phyloP scores from a whole-genome alignment of 2,797 vertebrate genomes.

The Rhinatrema bivittatum region DNA sequence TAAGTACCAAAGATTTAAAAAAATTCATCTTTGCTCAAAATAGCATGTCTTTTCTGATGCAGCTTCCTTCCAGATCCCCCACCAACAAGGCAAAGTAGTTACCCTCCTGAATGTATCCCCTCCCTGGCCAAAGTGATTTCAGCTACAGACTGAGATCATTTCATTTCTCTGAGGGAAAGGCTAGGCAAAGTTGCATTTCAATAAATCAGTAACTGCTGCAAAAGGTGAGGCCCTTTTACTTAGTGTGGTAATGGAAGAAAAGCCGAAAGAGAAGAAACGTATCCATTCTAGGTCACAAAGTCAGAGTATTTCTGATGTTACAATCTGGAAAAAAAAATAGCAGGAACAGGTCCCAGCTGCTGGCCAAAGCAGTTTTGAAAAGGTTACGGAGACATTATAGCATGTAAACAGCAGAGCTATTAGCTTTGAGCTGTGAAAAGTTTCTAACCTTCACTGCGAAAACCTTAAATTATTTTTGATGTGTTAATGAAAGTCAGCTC shows the following conservation, averaged over 20 bases:
- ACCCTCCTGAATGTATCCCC: too few relatives aligned
- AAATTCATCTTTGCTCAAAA: too few relatives aligned
- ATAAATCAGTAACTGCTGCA: slow-evolving; percentile 21
- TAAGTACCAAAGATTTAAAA: too few relatives aligned
- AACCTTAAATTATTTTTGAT: slow-evolving; percentile 64
- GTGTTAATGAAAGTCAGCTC: slow-evolving; percentile 61
- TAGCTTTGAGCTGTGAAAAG: slow-evolving; percentile 57
- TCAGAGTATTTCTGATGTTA: slow-evolving; percentile 36
- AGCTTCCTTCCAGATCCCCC: background rate
- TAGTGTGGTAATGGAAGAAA: slow-evolving; percentile 23
- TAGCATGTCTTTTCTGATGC: too few relatives aligned
- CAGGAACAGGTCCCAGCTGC: slow-evolving; percentile 50
- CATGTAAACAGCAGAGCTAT: slow-evolving; percentile 58
- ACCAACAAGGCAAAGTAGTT: too few relatives aligned
- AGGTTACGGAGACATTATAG: slow-evolving; percentile 59
- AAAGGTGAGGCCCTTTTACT: slow-evolving; percentile 40
- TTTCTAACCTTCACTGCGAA: slow-evolving; percentile 60
- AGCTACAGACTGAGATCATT: slow-evolving; percentile 10
- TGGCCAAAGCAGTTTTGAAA: slow-evolving; percentile 46
- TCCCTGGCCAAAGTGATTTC: too few relatives aligned
- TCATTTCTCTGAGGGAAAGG: slow-evolving; percentile 24
- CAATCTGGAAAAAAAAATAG: slow-evolving; percentile 44
- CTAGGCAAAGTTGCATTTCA: slow-evolving; percentile 23
- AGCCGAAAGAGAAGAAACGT: slow-evolving; percentile 42
- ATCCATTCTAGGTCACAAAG: slow-evolving; percentile 41